These are phyloP conservation scores for Yponomeuta evonymella DNA, from an alignment of 2,888 invertebrate genomes.

Conservation along the genomic window DNA sequence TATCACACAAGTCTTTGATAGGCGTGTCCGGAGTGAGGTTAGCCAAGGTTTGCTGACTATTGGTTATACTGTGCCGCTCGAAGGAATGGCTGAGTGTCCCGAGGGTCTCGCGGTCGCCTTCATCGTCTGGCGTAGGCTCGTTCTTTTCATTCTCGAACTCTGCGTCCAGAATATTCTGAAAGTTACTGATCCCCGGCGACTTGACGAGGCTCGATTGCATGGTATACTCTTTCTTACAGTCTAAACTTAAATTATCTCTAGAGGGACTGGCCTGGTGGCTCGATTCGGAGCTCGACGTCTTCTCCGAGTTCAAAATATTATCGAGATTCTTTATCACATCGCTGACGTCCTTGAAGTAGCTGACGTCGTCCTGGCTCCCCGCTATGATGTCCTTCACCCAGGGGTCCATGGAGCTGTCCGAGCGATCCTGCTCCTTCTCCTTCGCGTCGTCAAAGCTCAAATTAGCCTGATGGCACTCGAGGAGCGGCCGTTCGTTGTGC, in stretches of 20 bases:
- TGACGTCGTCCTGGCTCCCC: conserved; percentile 76
- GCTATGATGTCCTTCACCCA: conserved; percentile 78
- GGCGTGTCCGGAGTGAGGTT: conserved; percentile 66
- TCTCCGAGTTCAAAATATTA: conserved; percentile 78
- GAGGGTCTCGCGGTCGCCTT: conserved; percentile 56
- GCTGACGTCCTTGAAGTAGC: conserved; percentile 77
- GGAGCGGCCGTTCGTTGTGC: conserved; percentile 56
- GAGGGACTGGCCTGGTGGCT: conserved; percentile 74
- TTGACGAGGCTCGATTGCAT: conserved; percentile 63
- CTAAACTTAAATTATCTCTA: conserved; percentile 64
- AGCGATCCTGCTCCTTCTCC: conserved; percentile 52
- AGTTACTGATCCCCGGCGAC: conserved; percentile 65
- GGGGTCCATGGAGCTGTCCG: conserved; percentile 71
- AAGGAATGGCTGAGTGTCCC: conserved; percentile 67
- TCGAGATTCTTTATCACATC: conserved; percentile 80
- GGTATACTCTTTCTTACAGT: conserved; percentile 65
- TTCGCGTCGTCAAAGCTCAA: conserved; percentile 45
- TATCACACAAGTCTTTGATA: conserved; percentile 48
- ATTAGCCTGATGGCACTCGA: conserved; percentile 64
- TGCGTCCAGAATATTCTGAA: conserved; percentile 57
- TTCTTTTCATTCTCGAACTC: conserved; percentile 49
- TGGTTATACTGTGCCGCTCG: conserved; percentile 61
- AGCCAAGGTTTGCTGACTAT: conserved; percentile 63
- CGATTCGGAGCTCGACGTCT: conserved; percentile 76
- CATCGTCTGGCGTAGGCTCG: conserved; percentile 30